Evolutionary conservation across 2,888 invertebrate genomes (phyloP).

Genomic region (Drosophila rellima): DNA sequence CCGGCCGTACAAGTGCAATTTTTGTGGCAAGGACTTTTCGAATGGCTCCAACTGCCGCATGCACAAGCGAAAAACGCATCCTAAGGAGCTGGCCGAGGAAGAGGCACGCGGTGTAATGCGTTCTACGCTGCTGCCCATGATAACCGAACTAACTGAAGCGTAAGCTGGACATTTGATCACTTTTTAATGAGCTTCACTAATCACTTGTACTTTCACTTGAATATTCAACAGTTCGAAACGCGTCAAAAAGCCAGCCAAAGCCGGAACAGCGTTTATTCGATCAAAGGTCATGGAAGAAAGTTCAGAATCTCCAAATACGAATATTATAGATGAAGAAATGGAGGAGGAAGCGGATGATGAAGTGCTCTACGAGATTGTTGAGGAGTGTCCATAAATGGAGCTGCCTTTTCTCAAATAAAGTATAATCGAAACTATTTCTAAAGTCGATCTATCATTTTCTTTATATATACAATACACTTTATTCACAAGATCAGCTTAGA

Average conservation of each 20-base stretch:
- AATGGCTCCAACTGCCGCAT: slow-evolving; percentile 86
- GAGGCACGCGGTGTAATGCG: slow-evolving; percentile 83
- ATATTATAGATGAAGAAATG: slow-evolving; percentile 20
- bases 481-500: slow-evolving; percentile 64
- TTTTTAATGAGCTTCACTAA: background rate
- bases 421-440: background rate
- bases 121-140: slow-evolving; percentile 81
- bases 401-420: slow-evolving; percentile 12
- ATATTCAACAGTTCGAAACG: slow-evolving; percentile 56
- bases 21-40: slow-evolving; percentile 84
- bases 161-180: slow-evolving; percentile 52
- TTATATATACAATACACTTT: slow-evolving; percentile 57
- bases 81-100: slow-evolving; percentile 84
- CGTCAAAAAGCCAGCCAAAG: slow-evolving; percentile 65
- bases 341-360: slow-evolving; percentile 31
- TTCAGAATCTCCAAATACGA: background rate
- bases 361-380: slow-evolving; percentile 59
- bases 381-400: slow-evolving; percentile 48
- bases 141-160: slow-evolving; percentile 84
- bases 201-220: background rate
- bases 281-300: slow-evolving; percentile 28
- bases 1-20: slow-evolving; percentile 85
- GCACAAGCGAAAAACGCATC: slow-evolving; percentile 85
- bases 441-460: slow-evolving; percentile 20
- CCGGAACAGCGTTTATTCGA: slow-evolving; percentile 39